Evolutionary conservation across 2,797 vertebrate species (phyloP), one percentile per base, ranked within the genome.

Genomic region (Gambelia wislizenii): DNA sequence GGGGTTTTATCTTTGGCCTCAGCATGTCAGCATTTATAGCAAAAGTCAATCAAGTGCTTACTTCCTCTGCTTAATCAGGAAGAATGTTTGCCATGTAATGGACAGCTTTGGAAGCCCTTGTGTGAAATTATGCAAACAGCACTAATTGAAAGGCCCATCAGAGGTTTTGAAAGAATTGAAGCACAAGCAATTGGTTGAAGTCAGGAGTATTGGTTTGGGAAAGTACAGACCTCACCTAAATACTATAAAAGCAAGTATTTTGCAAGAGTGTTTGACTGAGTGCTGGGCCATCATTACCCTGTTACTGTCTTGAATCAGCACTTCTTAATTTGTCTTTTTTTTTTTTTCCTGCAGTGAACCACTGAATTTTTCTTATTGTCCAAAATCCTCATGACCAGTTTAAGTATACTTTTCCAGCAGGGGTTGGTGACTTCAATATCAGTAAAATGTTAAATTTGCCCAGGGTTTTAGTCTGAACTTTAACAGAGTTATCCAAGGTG

Each of bases 1-100:
- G 94, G 79, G 89, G 61, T 85, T 75, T 84, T 86, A 69, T 75
- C 92, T 95, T 96, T 97, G 95, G 95, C 95, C 95, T 94, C 92
- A 94, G 95, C 96, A 96, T 96, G 95, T 97, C 96, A 96, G 95
- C 95, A 96, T 96, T 97, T 97, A 96, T 96, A 94, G 95, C 89
- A 96, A 95, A 97, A 97, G 96, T 96, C 96, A 93, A 97, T 96
- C 96, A 96, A 96, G 94, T 96, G 94, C 95, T 97, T 96, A 91
- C 95, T 96, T 94, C 93, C 96, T 96, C 91, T 96, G 95, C 95
- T 97, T 97, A 96, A 96, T 97, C 96, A 97, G 96, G 96, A 94
- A 94, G 94, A 97, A 96, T 93, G 86, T 87, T 95, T 88, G 92
- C 91, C 93, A 95, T 39, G 69, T 94, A 93, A 94, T 91, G 89